Evolutionary conservation across 2,113 vertebrate species (phyloP).

Genomic region (Spheniscus mendiculus): DNA sequence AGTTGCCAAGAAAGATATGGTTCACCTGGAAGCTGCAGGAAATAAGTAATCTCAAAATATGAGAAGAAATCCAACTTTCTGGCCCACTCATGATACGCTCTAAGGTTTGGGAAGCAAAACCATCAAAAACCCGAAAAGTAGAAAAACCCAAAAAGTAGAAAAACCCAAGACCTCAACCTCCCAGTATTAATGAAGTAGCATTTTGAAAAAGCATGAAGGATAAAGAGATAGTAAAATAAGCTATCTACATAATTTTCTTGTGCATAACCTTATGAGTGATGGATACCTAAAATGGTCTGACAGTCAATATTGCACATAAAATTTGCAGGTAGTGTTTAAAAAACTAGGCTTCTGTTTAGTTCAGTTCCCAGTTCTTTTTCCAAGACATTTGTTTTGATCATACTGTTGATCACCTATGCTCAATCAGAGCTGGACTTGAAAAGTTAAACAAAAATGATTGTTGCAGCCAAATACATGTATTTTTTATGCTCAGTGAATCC

Average conservation of each 20-base stretch:
- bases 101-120: neutral
- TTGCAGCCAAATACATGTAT: neutral
- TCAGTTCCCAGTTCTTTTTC: neutral
- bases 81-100: accelerated
- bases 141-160: neutral
- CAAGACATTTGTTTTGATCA: neutral
- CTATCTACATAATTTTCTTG: neutral
- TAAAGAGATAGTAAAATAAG: neutral
- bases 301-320: neutral
- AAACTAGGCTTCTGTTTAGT: neutral
- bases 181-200: neutral
- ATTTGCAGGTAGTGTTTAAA: neutral
- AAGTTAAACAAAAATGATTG: neutral
- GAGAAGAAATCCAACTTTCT: neutral
- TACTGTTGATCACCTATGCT: neutral
- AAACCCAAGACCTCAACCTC: neutral
- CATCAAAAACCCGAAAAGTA: accelerated
- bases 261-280: neutral
- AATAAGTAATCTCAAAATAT: neutral
- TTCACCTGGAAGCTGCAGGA: neutral
- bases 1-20: neutral
- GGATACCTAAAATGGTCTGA: neutral
- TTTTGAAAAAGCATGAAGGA: neutral
- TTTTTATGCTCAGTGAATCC: neutral
- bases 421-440: neutral